Evolutionary conservation across 2,113 vertebrate genomes (phyloP), one percentile per base, ranked within the genome.

Genomic region (Penelope pileata): DNA sequence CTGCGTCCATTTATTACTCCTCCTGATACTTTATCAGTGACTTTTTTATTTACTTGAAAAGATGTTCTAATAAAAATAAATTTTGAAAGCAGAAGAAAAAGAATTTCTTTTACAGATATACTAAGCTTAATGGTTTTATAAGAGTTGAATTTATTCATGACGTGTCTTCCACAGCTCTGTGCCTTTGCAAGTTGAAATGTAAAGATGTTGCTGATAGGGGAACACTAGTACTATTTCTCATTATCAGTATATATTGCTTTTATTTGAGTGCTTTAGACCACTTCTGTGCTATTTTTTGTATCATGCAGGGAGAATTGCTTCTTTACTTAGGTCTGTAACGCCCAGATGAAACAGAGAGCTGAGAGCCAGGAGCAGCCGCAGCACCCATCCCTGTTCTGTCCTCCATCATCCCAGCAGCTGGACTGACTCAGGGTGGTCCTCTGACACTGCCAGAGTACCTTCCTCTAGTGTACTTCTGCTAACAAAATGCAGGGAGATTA

Each of bases 351-450:
- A 19, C 5, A 50, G 60, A 74, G 16, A 82, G 40, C 10, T 63
- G 60, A 74, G 16, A 82, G 40, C 10, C 67, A 86, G 68, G 50
- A 74, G 51, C 22, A 80, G 34, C 32, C 1, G 0, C 15, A 29
- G 36, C 18, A 23, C 18, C 9, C 10, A 10, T 4, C 6, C 21
- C 22, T 34, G 29, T 68, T 54, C n/a, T n/a, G 12, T 58, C 45
- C 23, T 29, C 29, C 50, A 6, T 18, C 8, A 16, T 22, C 40
- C 48, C 70, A 53, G 75, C 15, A 64, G 7, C 16, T 34, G 27
- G 40, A 21, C 34, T 76, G 22, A 18, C 1, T 0, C 0, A 1
- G 38, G 18, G 1, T 8, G 8, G 38, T 29, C 45, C 36, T 8
- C 30, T 40, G 40, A 34, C 21, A 11, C 40, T 30, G 42, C 27